Evolutionary conservation across 2,888 invertebrate genomes (phyloP).

Genomic region (Leptothorax acervorum): DNA sequence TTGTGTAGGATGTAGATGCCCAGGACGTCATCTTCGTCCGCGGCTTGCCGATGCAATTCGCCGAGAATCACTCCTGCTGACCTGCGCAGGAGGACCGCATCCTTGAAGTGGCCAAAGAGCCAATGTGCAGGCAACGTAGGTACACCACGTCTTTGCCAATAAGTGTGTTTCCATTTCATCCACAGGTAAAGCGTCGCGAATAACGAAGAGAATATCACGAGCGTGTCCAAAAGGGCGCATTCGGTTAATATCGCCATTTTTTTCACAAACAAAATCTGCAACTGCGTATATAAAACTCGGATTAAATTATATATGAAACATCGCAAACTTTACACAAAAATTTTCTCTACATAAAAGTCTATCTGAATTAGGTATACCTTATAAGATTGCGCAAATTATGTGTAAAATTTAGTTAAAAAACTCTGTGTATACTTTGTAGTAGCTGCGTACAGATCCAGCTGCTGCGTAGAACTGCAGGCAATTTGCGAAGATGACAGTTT

Average conservation of each 20-base stretch:
- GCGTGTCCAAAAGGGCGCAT: not conserved
- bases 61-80: constrained; percentile 67
- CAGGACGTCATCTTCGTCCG: constrained; percentile 75
- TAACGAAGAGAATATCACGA: constrained; percentile 13
- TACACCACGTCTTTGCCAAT: constrained; percentile 76
- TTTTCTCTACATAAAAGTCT: not conserved
- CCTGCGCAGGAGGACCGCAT: constrained; percentile 60
- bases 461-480: not conserved
- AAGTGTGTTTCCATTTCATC: constrained; percentile 70
- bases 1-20: constrained; percentile 86
- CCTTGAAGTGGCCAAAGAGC: constrained; percentile 76
- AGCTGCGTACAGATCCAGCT: not conserved
- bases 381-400: not conserved
- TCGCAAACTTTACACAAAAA: not conserved
- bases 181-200: constrained; percentile 60
- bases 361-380: not conserved
- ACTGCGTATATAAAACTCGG: not conserved
- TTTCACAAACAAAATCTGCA: not conserved
- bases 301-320: not conserved
- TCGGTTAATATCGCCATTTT: constrained; percentile 26
- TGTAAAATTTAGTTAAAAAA: not conserved
- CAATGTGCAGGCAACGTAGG: constrained; percentile 69
- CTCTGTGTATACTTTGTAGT: not conserved
- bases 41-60: constrained; percentile 64
- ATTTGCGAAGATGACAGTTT: not conserved